Evolutionary conservation across 2,113 vertebrate genomes (phyloP), one percentile per base, ranked within the genome.

Genomic region (Hemiprocne comata): DNA sequence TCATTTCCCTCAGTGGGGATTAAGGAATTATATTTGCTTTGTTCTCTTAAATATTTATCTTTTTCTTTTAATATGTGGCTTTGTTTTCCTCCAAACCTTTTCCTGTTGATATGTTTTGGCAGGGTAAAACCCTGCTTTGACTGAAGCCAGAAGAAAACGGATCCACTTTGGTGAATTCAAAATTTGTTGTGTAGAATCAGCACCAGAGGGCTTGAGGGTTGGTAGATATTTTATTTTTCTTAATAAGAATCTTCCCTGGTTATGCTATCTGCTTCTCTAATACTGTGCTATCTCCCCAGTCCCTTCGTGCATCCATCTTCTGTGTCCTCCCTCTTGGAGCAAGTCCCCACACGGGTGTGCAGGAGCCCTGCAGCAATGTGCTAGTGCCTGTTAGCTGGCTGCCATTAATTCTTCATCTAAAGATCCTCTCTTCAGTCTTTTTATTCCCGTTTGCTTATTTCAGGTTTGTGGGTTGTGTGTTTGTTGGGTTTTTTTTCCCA

Each of bases 1-100:
- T n/a, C 67, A 13, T 61, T 60, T 71, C 79, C 40, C 74, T 66
- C 79, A 7, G 44, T 70, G 89, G 80, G 93, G 85, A 70, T 80
- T 42, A 38, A 85, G 69, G 40, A 51, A 76, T 81, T 71, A 34
- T 61, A 42, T 89, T 94, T 89, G 58, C 89, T 89, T 76, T 92
- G 20, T 66, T 89, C 85, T 75, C 50, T 88, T 36, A 48, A 91
- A 94, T 88, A 85, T 88, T 88, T 71, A 75, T 80, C 74, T 80
- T 79, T 78, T 34, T 25, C 57, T 61, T 85, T 76, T 66, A 71
- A 61, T 65, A 54, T 20, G 62, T 71, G 58, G 40, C 15, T 62
- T 75, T 73, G 69, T 75, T 73, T 69, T 14, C 38, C 64, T 70
- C 29, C 28, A 48, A 58, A 48, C 57, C 3, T 0, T 36, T 71